Conservation (phyloP, 2,797 vertebrate genomes). For the Poliocrania exsul region DNA sequence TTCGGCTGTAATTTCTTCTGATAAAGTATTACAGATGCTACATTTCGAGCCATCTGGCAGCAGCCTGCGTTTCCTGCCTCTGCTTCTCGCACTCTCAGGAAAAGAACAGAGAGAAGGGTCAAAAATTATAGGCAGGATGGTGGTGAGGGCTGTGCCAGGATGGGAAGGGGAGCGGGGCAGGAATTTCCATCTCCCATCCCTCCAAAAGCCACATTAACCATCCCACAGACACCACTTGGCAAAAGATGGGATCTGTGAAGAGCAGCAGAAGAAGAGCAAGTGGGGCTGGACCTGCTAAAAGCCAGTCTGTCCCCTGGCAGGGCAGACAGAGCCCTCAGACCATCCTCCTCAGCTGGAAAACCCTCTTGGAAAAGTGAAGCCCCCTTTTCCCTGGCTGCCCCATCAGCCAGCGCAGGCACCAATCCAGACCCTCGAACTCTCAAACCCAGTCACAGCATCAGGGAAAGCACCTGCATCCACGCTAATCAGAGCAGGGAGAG, state of each 20-base stretch:
- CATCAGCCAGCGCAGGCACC: neutral
- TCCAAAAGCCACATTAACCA: accelerated
- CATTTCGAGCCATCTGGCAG: constrained; percentile 67
- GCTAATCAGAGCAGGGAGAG: accelerated
- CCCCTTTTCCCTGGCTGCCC: neutral
- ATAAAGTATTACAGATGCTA: constrained; percentile 67
- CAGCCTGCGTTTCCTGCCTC: constrained; percentile 54
- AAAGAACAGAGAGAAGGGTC: neutral
- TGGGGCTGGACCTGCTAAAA: neutral
- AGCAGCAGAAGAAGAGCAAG: neutral
- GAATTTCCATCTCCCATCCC: neutral
- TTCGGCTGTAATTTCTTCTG: constrained; percentile 60
- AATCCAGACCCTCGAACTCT: accelerated
- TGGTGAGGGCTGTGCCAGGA: neutral
- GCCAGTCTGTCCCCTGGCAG: neutral
- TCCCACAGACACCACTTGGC: accelerated
- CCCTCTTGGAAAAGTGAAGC: neutral
- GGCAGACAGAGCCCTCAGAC: neutral
- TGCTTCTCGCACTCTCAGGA: neutral
- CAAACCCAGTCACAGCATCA: accelerated
- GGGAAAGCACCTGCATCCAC: neutral
- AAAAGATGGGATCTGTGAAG: neutral
- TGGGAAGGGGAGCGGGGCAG: neutral
- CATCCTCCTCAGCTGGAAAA: neutral
- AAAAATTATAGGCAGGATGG: neutral